Evolutionary conservation across 2,113 vertebrate genomes (phyloP), one percentile per base, ranked within the genome.

Genomic region (Kobus ellipsiprymnus): DNA sequence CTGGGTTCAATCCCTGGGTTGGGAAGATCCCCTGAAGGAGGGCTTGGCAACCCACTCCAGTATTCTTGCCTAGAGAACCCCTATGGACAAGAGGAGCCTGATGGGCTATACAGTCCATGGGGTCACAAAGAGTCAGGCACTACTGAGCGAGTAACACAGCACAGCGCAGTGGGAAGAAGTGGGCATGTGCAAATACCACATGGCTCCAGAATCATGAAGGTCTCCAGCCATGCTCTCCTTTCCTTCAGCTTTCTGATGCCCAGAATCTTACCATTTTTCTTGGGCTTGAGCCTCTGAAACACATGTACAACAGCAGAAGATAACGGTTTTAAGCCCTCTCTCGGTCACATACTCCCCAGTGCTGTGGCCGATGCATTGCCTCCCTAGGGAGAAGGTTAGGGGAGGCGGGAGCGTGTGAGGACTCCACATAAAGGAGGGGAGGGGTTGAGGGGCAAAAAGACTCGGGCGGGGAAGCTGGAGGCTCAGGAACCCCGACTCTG

Each of bases 281-380:
- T 85, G 95, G 55, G 27, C 11, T 4, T 11, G 5, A 60, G 67
- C 21, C 27, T 85, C 59, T 81, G 46, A 91, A 46, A 57, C 7
- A 4, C 40, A n/a, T 1, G 25, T 7, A 33, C 54, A 30, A 13
- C 9, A 23, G 67, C 30, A 55, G 55, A 95, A 36, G 50, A 40
- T 48, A 8, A 52, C 0, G 0, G 7, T n/a, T 14, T 17, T 33
- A n/a, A n/a, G 23, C 71, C 19, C n/a, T 55, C 50, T 59, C 3
- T 7, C 2, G 0, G n/a, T 78, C 46, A 12, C 3, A 7, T 14
- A 33, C 10, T n/a, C 40, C 46, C 40, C 3, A 85, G 7, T 17
- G 48, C 40, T 48, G 33, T 4, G 27, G 16, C 23, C 7, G 3
- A 16, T 6, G 1, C 10, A 5, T 23, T 4, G 1, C 3, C 87